Conservation (phyloP, 2,797 vertebrate genomes). For the Parotocinclus haroldoi region DNA sequence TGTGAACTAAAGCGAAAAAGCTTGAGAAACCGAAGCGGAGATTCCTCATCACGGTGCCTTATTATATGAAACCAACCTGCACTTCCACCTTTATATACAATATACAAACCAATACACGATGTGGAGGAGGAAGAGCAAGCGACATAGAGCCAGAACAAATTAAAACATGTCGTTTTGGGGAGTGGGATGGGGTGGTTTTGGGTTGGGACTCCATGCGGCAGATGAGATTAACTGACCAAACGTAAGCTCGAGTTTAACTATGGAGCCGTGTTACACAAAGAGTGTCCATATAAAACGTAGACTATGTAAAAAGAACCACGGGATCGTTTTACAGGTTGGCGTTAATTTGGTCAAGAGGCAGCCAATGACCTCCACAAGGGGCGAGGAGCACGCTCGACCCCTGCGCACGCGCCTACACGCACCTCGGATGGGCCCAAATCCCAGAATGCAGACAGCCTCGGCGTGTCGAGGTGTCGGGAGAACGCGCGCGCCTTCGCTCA, state of each 20-base stretch:
- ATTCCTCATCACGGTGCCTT: too few species aligned
- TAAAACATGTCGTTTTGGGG: conserved; percentile 73
- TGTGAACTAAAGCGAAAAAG: too few species aligned
- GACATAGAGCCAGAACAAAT: conserved; percentile 62
- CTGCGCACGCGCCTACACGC: conserved; percentile 18
- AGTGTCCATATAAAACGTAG: conserved; percentile 93
- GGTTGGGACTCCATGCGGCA: conserved; percentile 84
- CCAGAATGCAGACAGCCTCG: conserved; percentile 49
- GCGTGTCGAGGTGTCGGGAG: conserved; percentile 47
- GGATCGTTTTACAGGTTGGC: conserved; percentile 93
- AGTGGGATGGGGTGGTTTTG: neutral
- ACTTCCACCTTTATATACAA: too few species aligned
- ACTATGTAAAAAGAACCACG: conserved; percentile 97
- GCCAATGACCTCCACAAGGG: conserved; percentile 72
- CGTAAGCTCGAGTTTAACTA: conserved; percentile 79
- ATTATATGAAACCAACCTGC: too few species aligned
- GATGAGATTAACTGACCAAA: conserved; percentile 81
- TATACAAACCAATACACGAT: too few species aligned
- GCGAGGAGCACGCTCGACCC: conserved; percentile 20
- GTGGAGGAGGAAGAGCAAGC: conserved; percentile 46
- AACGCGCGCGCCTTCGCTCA: conserved; percentile 65
- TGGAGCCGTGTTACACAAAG: conserved; percentile 87
- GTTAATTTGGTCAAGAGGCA: conserved; percentile 96
- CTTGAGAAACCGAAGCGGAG: too few species aligned
- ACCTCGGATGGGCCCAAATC: conserved; percentile 54